These are phyloP conservation scores for Thunnus albacares DNA, from an alignment of 2,797 vertebrate genomes.

Conservation along the genomic window DNA sequence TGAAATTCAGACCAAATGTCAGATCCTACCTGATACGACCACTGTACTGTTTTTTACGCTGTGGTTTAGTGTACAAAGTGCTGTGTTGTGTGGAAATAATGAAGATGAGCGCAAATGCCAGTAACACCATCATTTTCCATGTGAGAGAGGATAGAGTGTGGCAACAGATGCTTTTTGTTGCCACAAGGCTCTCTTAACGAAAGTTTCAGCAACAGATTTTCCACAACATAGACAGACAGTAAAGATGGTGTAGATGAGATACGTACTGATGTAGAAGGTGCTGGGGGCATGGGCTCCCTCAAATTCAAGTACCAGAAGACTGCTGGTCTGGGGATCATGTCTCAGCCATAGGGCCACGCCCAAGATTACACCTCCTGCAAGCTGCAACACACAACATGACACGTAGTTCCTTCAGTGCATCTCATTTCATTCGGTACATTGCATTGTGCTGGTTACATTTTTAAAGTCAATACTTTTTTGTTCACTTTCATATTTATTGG, in stretches of 20 bases:
- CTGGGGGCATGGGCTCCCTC: slow-evolving; percentile 87
- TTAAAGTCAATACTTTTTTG: background rate
- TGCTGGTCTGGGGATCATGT: slow-evolving; percentile 93
- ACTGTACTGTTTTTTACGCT: background rate
- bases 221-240: background rate
- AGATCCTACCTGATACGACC: background rate
- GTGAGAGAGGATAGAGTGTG: background rate
- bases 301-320: slow-evolving; percentile 88
- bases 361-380: slow-evolving; percentile 95
- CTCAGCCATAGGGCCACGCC: slow-evolving; percentile 97
- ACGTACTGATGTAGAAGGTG: slow-evolving; percentile 95
- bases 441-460: background rate
- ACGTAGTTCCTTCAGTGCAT: background rate
- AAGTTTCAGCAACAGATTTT: background rate
- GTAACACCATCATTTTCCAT: background rate
- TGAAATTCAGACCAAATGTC: no score
- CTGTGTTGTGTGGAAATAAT: slow-evolving; percentile 23
- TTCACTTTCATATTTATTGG: background rate
- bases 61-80: background rate
- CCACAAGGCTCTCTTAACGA: background rate
- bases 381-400: slow-evolving; percentile 68
- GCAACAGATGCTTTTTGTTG: background rate
- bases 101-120: background rate
- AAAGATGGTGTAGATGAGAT: background rate
- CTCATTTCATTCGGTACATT: background rate